Evolutionary conservation across 2,888 invertebrate species (phyloP).

Genomic region (Frankliniella intonsa): DNA sequence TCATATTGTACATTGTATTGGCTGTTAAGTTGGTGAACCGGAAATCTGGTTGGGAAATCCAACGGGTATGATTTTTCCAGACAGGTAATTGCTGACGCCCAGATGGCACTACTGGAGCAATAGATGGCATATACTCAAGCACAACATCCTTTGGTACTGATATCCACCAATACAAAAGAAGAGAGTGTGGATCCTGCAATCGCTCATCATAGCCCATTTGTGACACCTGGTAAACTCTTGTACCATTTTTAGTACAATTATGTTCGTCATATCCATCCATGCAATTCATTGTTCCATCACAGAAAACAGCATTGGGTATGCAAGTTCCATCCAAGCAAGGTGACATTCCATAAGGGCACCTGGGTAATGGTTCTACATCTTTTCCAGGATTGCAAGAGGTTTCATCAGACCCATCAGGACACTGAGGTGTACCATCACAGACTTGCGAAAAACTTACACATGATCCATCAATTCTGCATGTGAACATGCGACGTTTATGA

Average conservation of each 20-base stretch:
- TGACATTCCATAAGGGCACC: conserved; percentile 53
- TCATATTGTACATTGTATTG: conserved; percentile 72
- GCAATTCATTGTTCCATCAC: conserved; percentile 67
- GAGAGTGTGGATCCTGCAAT: conserved; percentile 58
- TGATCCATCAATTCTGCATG: conserved; percentile 58
- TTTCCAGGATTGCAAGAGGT: conserved; percentile 34
- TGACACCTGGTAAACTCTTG: conserved; percentile 49
- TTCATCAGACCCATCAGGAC: conserved; percentile 56
- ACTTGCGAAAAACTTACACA: conserved; percentile 53
- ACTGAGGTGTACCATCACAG: conserved; percentile 54
- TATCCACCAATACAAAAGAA: conserved; percentile 62
- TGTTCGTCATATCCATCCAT: conserved; percentile 69
- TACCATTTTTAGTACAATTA: conserved; percentile 53
- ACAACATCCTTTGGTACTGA: conserved; percentile 47
- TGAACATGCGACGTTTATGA: conserved; percentile 49
- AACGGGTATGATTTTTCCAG: conserved; percentile 52
- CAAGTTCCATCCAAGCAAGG: conserved; percentile 59
- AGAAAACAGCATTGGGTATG: conserved; percentile 56
- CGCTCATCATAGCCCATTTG: conserved; percentile 62
- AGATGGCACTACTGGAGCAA: conserved; percentile 36
- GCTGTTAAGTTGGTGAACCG: conserved; percentile 62
- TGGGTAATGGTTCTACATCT: conserved; percentile 9
- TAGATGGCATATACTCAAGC: conserved; percentile 64
- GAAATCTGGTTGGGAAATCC: conserved; percentile 58
- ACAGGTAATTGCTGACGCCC: conserved; percentile 29